Conservation (phyloP, 2,797 vertebrate species). For the Parauchenoglanis punctatus region DNA sequence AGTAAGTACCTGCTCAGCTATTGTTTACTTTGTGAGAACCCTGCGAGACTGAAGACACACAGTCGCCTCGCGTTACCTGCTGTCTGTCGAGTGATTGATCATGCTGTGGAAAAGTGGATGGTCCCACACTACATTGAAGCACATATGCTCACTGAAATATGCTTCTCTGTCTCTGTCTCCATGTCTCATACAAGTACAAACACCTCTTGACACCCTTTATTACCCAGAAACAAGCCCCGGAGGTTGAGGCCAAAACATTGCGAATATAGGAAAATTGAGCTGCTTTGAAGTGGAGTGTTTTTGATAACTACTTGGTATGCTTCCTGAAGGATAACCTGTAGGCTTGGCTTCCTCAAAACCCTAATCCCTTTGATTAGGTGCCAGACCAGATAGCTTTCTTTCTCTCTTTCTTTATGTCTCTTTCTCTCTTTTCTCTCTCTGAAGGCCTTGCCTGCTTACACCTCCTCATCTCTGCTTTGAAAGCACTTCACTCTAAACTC, state of each 20-base stretch:
- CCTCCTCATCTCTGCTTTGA: slow-evolving; percentile 86
- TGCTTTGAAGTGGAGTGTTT: slow-evolving; percentile 99
- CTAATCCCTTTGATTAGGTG: slow-evolving; percentile 99
- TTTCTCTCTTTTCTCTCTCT: slow-evolving; percentile 40
- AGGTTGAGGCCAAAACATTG: slow-evolving; percentile 89
- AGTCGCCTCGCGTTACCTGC: slow-evolving; percentile 43
- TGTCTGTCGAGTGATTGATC: slow-evolving; percentile 72
- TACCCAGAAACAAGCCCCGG: slow-evolving; percentile 86
- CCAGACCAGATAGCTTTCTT: slow-evolving; percentile 89
- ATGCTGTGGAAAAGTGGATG: slow-evolving; percentile 65
- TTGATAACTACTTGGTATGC: slow-evolving; percentile 99
- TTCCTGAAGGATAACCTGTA: slow-evolving; percentile 99
- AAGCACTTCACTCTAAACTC: slow-evolving; percentile 76
- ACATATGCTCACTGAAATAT: slow-evolving; percentile 53
- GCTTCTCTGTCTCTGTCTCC: slow-evolving; percentile 63
- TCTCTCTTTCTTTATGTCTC: slow-evolving; percentile 40
- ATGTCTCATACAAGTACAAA: slow-evolving; percentile 83
- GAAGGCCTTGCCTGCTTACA: slow-evolving; percentile 70
- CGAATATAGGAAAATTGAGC: slow-evolving; percentile 97
- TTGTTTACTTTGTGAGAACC: slow-evolving; percentile 48
- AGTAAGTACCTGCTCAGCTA: slow-evolving; percentile 47
- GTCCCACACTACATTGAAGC: slow-evolving; percentile 67
- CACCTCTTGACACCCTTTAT: slow-evolving; percentile 83
- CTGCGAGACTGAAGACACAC: slow-evolving; percentile 35
- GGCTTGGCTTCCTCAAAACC: slow-evolving; percentile 91